Base-by-base conservation (phyloP, 2,888 invertebrate genomes). In the Acrobasis consociella region DNA sequence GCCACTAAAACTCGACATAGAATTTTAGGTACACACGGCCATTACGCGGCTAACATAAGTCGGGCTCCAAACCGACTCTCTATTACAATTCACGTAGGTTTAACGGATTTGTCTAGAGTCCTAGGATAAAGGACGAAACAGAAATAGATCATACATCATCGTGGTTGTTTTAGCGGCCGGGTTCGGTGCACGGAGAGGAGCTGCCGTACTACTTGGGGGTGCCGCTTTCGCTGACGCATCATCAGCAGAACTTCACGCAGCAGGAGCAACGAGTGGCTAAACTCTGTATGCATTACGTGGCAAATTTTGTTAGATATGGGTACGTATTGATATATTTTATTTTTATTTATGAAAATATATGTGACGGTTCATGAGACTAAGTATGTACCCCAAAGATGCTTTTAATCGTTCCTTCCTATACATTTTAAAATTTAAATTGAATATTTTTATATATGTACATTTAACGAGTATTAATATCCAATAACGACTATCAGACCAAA, bases 251-350 rank as follows among this genome's bases (percentile, higher is more conserved):
- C 89, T 97, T 95, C 91, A 96, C 96, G 42, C 93, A 94, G 71
- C 94, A 94, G 76, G 97, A 98, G 82, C 95, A 95, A 75, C 94
- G 94, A 74, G 94, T 97, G 53, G 96, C 97, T 61, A 95, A 95
- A 78, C 93, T 96, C 49, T 95, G 97, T 82, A 95, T 97, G 74
- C 96, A 96, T 79, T 97, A 97, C 88, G 94, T 98, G 79, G 94
- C 97, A 68, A 98, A 98, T 92, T 98, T 98, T 79, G 96, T 96
- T 67, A 95, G 95, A 86, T 95, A 96, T 67, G 98, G 98, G 98
- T 98, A 93, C 95, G 95, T 66, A 51, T 53, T 15, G 15, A 7
- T n/a, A n/a, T n/a, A n/a, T n/a, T n/a, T n/a, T n/a, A n/a, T n/a
- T n/a, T n/a, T n/a, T n/a, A n/a, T n/a, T n/a, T n/a, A n/a, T n/a